phyloP scores from a whole-genome alignment of 2,797 vertebrate genomes.

The Argyrosomus regius region DNA sequence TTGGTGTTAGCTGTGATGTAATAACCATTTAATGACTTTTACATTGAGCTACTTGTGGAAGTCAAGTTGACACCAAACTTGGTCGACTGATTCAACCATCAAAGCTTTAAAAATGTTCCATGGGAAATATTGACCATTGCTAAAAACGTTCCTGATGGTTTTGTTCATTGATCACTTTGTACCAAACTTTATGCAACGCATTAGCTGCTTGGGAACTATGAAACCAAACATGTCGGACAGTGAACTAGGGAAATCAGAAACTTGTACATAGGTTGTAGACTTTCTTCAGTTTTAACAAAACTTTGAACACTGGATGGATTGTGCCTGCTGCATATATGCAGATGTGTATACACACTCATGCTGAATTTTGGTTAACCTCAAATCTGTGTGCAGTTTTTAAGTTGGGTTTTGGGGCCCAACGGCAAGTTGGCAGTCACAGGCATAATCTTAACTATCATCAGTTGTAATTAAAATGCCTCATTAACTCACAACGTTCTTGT shows the following conservation, averaged over 20 bases:
- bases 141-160: background rate
- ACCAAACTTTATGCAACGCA: background rate
- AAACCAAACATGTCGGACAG: background rate
- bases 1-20: background rate
- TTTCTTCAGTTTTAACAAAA: constrained; percentile 3
- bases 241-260: background rate
- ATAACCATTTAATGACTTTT: background rate
- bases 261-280: background rate
- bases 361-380: constrained; percentile 23
- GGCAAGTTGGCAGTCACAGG: constrained; percentile 18
- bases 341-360: background rate
- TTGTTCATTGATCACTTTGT: background rate
- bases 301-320: background rate
- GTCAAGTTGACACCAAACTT: background rate
- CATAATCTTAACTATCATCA: constrained; percentile 39
- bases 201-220: background rate
- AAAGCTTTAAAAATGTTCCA: background rate
- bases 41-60: background rate
- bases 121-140: background rate
- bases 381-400: constrained; percentile 17
- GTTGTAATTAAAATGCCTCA: constrained; percentile 55
- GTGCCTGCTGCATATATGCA: background rate
- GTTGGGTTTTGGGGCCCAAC: constrained; percentile 21
- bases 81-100: background rate
- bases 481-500: constrained; percentile 43